Evolutionary conservation across 2,888 invertebrate genomes (phyloP), one percentile per base, ranked within the genome.

Genomic region (Automeris io): DNA sequence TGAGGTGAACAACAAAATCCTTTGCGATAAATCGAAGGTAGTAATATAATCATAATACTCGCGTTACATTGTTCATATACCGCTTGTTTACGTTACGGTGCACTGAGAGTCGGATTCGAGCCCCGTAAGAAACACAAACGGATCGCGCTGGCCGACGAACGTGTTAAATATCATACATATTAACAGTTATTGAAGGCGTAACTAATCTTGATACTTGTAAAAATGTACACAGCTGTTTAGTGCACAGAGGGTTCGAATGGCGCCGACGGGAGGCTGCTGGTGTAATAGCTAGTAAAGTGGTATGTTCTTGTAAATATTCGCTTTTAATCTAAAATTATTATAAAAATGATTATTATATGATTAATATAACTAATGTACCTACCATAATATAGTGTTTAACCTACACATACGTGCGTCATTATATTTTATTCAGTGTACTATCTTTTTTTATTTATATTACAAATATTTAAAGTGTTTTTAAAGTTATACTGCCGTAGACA

Each of bases 221-320:
- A 46, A 38, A 42, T 3, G 35, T 46, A 39, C 43, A 35, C 38
- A 41, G 33, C 19, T 24, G 34, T 26, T 33, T 22, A 24, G 37
- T 38, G 44, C 43, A 36, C 49, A 37, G 44, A 43, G 41, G 46
- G 45, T 46, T 47, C 55, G 47, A 50, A 24, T 45, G 41, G 62
- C 57, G 39, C 36, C 39, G 61, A 62, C 61, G 72, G 71, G 61
- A 70, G 70, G 79, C 71, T n/a, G n/a, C n/a, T 75, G 74, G 75
- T 71, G 57, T 63, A 49, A 33, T 73, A 75, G 74, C 70, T 71
- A 70, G 75, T 62, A 64, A 69, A 63, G 71, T 62, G 73, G 68
- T 65, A 68, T 70, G 76, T 70, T 70, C 62, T 66, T 82, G 82
- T 83, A 83, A 72, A 82, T 83, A 82, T 57, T 72, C 61, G 80